Base-by-base conservation (phyloP, 2,888 invertebrate genomes). In the Hypena proboscidalis region DNA sequence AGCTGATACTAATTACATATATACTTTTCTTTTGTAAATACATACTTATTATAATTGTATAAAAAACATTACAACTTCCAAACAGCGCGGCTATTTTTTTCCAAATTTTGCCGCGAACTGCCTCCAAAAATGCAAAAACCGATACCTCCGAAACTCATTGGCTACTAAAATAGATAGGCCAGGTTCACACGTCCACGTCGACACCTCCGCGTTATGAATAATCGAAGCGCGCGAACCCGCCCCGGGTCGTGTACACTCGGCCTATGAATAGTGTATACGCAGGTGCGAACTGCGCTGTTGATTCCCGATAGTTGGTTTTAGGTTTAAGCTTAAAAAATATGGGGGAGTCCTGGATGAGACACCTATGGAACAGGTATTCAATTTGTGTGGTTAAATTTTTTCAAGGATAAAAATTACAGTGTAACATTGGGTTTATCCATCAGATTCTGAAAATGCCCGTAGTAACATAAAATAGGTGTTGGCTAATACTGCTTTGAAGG, bases 201-300 rank as follows among this genome's bases (percentile, higher is more conserved):
- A 80, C 78, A 78, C 80, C 79, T 79, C 64, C 25, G 31, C 55
- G 62, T 67, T 74, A 80, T 81, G 80, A 80, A 80, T 79, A 80
- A 78, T 78, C 69, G 74, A 77, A 72, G 58, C 56, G 79, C 70
- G 75, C 61, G 67, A 74, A 74, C 58, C 57, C 30, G 73, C 77
- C 76, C 64, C 50, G 72, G 70, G 75, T 64, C 59, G 61, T 68
- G 72, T 70, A 65, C 59, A 62, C 60, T 58, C 46, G 56, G 59
- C 58, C 61, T 63, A 71, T 73, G 70, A 68, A 73, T 70, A 69
- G 55, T 64, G 63, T 44, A 60, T 25, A 36, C 27, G 33, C 50
- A 56, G 53, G 58, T 67, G 58, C 37, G 51, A 52, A 44, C 40
- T 27, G 35, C 26, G 21, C 31, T 51, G 55, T 61, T 61, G 60